A percentile compares a stretch with the other conserved stretches of the same genome.
Evolutionary conservation across 2,888 invertebrate genomes (phyloP).

Genomic region (Sturmia bella): DNA sequence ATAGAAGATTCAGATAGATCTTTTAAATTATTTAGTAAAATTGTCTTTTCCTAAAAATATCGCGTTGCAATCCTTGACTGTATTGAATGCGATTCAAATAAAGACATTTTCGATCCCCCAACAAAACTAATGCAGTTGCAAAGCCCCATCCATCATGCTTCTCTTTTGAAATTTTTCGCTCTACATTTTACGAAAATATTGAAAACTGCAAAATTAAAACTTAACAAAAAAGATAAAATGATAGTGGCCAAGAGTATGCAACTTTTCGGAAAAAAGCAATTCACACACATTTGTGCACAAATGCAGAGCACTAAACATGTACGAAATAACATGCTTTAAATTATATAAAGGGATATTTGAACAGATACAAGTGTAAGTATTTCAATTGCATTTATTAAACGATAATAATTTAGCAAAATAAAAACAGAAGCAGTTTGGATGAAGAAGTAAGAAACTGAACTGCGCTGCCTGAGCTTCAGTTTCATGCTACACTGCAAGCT

Average conservation of each 20-base stretch:
- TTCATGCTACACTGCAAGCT: slow-evolving; percentile 35
- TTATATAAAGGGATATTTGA: not conserved
- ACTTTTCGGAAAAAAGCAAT: slow-evolving; percentile 6
- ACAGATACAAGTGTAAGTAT: slow-evolving; percentile 1
- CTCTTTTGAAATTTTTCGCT: slow-evolving; percentile 44
- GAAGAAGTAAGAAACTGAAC: slow-evolving; percentile 5
- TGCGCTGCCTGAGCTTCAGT: slow-evolving; percentile 2
- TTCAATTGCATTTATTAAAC: slow-evolving; percentile 41
- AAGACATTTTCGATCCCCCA: too few relatives aligned
- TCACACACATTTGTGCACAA: not conserved
- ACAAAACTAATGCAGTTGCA: not conserved
- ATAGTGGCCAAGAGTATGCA: not conserved
- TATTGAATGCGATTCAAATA: too few relatives aligned
- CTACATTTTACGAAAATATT: not conserved
- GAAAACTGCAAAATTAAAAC: not conserved
- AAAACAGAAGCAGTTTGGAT: not conserved
- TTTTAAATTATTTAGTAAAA: too few relatives aligned
- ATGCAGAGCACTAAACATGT: too few relatives aligned
- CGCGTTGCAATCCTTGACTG: too few relatives aligned
- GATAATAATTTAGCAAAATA: slow-evolving; percentile 11
- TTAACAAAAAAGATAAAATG: slow-evolving; percentile 27
- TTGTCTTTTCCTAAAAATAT: too few relatives aligned
- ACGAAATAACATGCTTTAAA: not conserved
- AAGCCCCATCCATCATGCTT: slow-evolving; percentile 57
- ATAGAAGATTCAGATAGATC: too few relatives aligned